Percentiles rank a stretch among this genome's conserved stretches.
Conservation (phyloP, 2,888 invertebrate genomes). For the Caradrina kadenii region DNA sequence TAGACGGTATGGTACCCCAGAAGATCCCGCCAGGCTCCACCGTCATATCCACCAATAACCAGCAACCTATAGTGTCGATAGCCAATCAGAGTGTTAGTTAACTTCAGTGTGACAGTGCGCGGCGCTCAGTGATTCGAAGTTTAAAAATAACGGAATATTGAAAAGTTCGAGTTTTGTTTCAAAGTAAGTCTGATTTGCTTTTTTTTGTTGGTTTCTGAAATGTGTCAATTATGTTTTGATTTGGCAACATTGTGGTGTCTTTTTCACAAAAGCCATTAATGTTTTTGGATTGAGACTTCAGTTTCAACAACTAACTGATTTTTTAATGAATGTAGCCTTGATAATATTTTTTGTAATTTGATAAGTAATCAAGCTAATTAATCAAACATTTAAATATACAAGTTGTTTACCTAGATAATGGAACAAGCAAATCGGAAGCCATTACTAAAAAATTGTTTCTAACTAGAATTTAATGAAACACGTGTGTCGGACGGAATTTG, state of each 20-base stretch:
- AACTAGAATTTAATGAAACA: not conserved
- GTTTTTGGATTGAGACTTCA: too few relatives aligned
- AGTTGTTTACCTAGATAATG: not conserved
- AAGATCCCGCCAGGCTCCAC: conserved; percentile 86
- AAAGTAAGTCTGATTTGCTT: conserved; percentile 51
- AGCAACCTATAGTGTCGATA: conserved; percentile 84
- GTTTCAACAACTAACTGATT: too few relatives aligned
- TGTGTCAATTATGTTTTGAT: conserved; percentile 37
- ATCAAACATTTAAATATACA: not conserved
- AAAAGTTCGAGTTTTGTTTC: conserved; percentile 38
- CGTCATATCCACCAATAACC: conserved; percentile 83
- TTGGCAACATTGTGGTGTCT: not conserved
- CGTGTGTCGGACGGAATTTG: conserved; percentile 5
- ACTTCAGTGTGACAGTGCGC: conserved; percentile 48
- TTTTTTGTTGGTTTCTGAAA: conserved; percentile 32
- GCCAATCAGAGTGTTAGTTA: conserved; percentile 86
- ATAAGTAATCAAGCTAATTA: not conserved
- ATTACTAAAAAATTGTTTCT: not conserved
- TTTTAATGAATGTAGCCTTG: too few relatives aligned
- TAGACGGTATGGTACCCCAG: conserved; percentile 90
- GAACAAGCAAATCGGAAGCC: conserved; percentile 6
- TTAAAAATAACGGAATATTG: conserved; percentile 37
- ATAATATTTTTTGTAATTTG: not conserved
- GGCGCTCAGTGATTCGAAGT: conserved; percentile 21
- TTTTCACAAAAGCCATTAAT: too few relatives aligned